Evolutionary conservation across 2,113 vertebrate genomes (phyloP), one percentile per base, ranked within the genome.

Genomic region (Gambusia affinis): DNA sequence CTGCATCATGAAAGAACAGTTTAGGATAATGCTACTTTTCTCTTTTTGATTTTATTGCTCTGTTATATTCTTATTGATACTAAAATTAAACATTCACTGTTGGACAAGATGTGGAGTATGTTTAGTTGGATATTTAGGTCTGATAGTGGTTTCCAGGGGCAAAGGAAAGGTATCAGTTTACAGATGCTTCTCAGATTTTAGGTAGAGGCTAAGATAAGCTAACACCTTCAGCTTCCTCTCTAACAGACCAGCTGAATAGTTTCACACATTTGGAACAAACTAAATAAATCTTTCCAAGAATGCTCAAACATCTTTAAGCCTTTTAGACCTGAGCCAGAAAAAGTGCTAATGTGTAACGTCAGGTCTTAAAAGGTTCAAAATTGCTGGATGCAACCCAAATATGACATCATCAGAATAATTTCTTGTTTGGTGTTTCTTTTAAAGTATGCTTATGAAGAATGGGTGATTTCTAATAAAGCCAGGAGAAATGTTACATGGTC

Each of bases 401-500:
- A 83, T 87, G 84, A 84, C 63, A 82, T 79, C 30, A 69, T 76
- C 47, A 57, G 44, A 64, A 70, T 39, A 7, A 6, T 57, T 51
- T 42, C 68, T 29, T 75, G n/a, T 27, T 33, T 62, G 17, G 4
- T 42, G n/a, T 54, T 28, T 37, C 28, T 11, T 67, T 39, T 64
- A 64, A 47, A 68, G 31, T 35, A 60, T 73, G 64, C 27, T n/a
- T 64, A 60, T 33, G 64, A 69, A 51, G 64, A 64, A 68, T 61
- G 8, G 76, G 64, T 75, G 78, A 15, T 76, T 60, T 65, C 72
- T 82, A 81, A 76, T 76, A 80, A 81, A 72, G 85, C 73, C 75
- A 75, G 66, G 76, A 79, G 87, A 83, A 80, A 73, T 88, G 83
- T 75, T 63, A 78, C 80, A 61, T 75, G 85, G 88, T 93, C 87